Evolutionary conservation across 2,113 vertebrate species (phyloP), one percentile per base, ranked within the genome.

Genomic region (Oplegnathus fasciatus): DNA sequence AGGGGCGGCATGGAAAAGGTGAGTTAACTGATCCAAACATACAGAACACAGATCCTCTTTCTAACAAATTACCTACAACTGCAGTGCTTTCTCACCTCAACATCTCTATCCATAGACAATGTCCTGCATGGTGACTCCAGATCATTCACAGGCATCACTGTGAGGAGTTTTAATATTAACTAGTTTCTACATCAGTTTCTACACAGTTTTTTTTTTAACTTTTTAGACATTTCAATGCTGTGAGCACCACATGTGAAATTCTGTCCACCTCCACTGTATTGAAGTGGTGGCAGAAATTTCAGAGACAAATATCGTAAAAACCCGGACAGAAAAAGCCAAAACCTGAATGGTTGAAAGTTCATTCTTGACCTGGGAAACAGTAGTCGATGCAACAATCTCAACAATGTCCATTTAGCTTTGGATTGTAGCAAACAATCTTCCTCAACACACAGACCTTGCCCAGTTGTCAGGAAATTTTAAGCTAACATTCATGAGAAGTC

Each of bases 1-100:
- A 96, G 86, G 95, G 95, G n/a, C 94, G 96, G 40, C 93, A 89
- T 28, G 89, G 88, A 55, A 94, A 94, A 95, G 94, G 95, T 95
- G 77, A 93, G 91, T 28, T 30, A 30, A 26, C 28, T 3, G 13
- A 37, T 34, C 5, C 44, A 73, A 13, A 62, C 15, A 13, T 13
- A 15, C 52, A 34, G 0, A 32, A 26, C 30, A 55, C 2, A 44
- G 32, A 42, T 28, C 13, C 10, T 28, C 9, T 44, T 13, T 58
- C 64, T 28, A 9, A 50, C 42, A 10, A 42, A 61, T 54, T 3
- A 26, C 46, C 8, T 5, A 50, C 48, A 9, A 7, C 10, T 42
- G 50, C 22, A 22, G 34, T 34, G 42, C 2, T 70, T 15, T 50
- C n/a, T n/a, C n/a, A n/a, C n/a, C n/a, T n/a, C n/a, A 61, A 9